These are phyloP conservation scores for Corythornis cristatus DNA, from an alignment of 2,113 vertebrate genomes.

Conservation along the genomic window DNA sequence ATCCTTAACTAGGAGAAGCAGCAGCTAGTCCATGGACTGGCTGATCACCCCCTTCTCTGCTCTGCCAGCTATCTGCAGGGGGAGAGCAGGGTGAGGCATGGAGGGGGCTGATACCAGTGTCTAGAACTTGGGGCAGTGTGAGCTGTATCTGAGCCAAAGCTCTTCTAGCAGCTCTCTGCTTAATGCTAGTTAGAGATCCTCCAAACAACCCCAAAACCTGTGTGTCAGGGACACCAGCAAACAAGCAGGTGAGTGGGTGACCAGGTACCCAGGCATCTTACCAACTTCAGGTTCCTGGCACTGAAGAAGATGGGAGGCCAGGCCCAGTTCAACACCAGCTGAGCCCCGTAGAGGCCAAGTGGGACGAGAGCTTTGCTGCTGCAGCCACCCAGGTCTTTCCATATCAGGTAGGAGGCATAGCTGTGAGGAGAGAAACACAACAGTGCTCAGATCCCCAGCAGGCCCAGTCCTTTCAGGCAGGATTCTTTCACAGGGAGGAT, in stretches of 20 bases:
- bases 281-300: slow-evolving; percentile 81
- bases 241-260: neutral
- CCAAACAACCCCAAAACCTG: accelerated
- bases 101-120: neutral
- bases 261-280: neutral
- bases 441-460: accelerated
- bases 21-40: neutral
- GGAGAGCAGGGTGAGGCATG: neutral
- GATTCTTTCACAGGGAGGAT: accelerated
- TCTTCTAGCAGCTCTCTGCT: neutral
- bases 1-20: slow-evolving; percentile 28
- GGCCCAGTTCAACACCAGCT: slow-evolving; percentile 87
- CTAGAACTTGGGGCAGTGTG: neutral
- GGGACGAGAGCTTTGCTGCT: slow-evolving; percentile 80
- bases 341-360: slow-evolving; percentile 85
- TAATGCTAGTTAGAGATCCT: accelerated
- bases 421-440: slow-evolving; percentile 58
- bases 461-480: accelerated
- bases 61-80: neutral
- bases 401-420: slow-evolving; percentile 90
- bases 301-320: slow-evolving; percentile 87
- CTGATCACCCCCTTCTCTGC: neutral
- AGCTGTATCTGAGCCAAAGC: neutral
- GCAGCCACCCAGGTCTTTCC: slow-evolving; percentile 88
- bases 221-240: neutral